These are phyloP conservation scores for Lepisosteus oculatus DNA, from an alignment of 2,113 vertebrate genomes.

Conservation along the genomic window DNA sequence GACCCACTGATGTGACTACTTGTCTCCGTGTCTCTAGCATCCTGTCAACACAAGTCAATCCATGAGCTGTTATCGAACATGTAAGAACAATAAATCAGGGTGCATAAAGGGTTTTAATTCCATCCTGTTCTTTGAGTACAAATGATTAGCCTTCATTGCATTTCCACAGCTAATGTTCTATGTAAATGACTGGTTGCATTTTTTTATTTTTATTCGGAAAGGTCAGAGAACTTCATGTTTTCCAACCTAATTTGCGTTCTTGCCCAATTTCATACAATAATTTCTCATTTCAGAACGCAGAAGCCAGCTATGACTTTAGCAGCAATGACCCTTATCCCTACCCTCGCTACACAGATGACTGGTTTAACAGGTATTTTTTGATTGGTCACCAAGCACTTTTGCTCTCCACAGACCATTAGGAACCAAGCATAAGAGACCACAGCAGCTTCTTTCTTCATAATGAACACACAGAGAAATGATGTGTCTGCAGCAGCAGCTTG, in stretches of 20 bases:
- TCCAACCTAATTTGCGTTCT: neutral
- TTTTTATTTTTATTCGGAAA: neutral
- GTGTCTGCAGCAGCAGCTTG: constrained; percentile 26
- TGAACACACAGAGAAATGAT: constrained; percentile 2
- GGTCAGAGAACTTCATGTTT: neutral
- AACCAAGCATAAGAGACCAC: neutral
- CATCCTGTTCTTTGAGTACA: too few relatives aligned
- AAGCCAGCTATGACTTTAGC: constrained; percentile 98
- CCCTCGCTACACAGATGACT: constrained; percentile 96
- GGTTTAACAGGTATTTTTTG: constrained; percentile 94
- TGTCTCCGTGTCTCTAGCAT: too few relatives aligned
- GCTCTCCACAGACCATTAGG: neutral
- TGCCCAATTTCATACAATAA: too few relatives aligned
- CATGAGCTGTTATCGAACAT: too few relatives aligned
- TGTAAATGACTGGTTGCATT: neutral
- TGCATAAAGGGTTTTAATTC: too few relatives aligned
- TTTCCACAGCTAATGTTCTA: too few relatives aligned
- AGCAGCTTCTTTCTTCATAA: neutral
- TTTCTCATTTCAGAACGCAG: constrained; percentile 84
- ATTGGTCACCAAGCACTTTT: constrained; percentile 1
- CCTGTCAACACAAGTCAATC: too few relatives aligned
- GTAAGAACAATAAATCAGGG: too few relatives aligned
- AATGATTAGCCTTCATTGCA: too few relatives aligned
- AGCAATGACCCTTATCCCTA: constrained; percentile 96
- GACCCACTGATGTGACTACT: too few relatives aligned